phyloP scores from a whole-genome alignment of 1,140 invertebrate species.

The Listronotus bonariensis region DNA sequence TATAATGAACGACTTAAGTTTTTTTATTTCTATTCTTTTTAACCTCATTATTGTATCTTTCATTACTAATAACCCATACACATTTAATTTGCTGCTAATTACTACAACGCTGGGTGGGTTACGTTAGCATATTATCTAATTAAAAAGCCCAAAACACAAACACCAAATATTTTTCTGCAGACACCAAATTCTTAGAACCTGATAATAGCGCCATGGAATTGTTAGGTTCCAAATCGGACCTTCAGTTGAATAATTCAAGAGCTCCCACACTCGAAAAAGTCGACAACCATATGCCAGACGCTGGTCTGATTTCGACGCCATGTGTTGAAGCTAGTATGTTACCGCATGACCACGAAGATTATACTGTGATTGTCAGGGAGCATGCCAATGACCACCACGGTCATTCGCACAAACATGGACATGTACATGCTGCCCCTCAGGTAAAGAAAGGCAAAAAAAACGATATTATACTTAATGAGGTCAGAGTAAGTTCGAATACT shows the following conservation, averaged over 20 bases:
- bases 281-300: conserved; percentile 46
- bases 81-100: no score
- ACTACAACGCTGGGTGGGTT: no score
- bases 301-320: conserved; percentile 39
- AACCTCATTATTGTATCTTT: no score
- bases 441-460: not conserved
- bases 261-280: conserved; percentile 37
- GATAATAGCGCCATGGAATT: conserved; percentile 40
- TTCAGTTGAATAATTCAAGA: conserved; percentile 35
- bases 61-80: no score
- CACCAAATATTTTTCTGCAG: conserved; percentile 24
- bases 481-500: no score
- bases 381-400: conserved; percentile 85
- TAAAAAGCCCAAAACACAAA: conserved; percentile 3
- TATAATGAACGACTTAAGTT: no score
- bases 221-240: conserved; percentile 39
- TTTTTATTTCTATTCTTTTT: no score
- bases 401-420: conserved; percentile 83
- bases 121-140: no score
- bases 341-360: conserved; percentile 41
- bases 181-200: conserved; percentile 34
- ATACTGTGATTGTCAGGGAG: conserved; percentile 61
- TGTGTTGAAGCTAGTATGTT: conserved; percentile 52
- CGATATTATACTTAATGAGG: no score
- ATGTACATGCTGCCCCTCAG: conserved; percentile 77